Conservation (phyloP, 2,888 invertebrate species). For the Drosophila bunnanda region DNA sequence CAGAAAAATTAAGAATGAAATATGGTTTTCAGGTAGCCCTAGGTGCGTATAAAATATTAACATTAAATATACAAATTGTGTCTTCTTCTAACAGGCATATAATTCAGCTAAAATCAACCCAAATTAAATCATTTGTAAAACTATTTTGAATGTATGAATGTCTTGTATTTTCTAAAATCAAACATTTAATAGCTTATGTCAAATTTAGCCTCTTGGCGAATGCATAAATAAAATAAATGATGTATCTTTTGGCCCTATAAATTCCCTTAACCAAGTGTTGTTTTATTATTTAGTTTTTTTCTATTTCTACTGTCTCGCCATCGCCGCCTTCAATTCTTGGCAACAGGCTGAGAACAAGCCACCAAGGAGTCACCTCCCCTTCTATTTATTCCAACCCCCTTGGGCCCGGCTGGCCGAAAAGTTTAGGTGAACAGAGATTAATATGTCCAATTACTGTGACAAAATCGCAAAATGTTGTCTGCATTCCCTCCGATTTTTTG, state of each 20-base stretch:
- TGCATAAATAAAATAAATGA: constrained; percentile 18
- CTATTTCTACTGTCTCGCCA: constrained; percentile 32
- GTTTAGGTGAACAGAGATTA: constrained; percentile 82
- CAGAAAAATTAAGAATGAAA: constrained; percentile 40
- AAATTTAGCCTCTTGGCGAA: constrained; percentile 3
- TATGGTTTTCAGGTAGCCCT: neutral
- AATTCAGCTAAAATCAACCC: neutral
- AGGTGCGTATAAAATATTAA: neutral
- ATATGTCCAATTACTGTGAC: constrained; percentile 85
- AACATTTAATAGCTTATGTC: constrained; percentile 29
- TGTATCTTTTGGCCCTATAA: constrained; percentile 24
- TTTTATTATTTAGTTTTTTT: neutral
- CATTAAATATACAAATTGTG: neutral
- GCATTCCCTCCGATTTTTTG: constrained; percentile 56
- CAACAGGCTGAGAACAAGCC: constrained; percentile 57
- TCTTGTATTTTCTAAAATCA: neutral
- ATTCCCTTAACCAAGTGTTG: constrained; percentile 56
- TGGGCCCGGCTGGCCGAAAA: constrained; percentile 36
- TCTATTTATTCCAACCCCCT: constrained; percentile 3
- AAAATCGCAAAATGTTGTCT: constrained; percentile 83
- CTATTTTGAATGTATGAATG: neutral
- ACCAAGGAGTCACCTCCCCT: constrained; percentile 9
- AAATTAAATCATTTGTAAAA: constrained; percentile 3
- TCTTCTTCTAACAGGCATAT: neutral
- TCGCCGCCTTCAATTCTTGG: constrained; percentile 57